phyloP scores from a whole-genome alignment of 2,797 vertebrate genomes.

The Oreochromis grahami region DNA sequence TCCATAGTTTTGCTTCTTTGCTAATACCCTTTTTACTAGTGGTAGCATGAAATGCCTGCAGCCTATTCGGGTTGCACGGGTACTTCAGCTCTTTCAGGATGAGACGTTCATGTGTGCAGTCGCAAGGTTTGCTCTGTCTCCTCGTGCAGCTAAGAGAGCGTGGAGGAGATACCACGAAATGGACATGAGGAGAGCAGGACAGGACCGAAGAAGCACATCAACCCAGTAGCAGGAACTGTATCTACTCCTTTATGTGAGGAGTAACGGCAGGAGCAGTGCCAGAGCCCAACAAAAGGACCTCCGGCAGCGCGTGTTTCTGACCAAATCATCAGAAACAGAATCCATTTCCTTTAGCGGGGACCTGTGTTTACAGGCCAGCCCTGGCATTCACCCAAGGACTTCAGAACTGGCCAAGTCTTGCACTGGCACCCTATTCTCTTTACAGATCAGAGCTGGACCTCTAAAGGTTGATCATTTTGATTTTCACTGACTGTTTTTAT shows the following conservation, averaged over 20 bases:
- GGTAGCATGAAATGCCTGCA: background rate
- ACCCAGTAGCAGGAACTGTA: fast-evolving
- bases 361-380: background rate
- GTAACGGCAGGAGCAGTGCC: background rate
- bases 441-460: background rate
- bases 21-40: fast-evolving
- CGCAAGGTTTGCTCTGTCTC: background rate
- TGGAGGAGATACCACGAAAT: background rate
- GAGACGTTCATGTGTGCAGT: background rate
- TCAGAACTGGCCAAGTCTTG: background rate
- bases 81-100: background rate
- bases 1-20: background rate
- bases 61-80: background rate
- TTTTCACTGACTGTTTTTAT: background rate
- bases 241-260: background rate
- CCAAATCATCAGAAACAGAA: background rate
- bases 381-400: background rate
- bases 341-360: background rate
- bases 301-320: background rate
- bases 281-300: background rate
- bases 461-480: background rate
- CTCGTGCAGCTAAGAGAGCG: background rate
- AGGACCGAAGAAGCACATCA: background rate
- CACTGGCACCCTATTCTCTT: background rate
- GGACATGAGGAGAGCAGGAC: background rate